Evolutionary conservation across 2,113 vertebrate species (phyloP).

Genomic region (Semnornis frantzii): DNA sequence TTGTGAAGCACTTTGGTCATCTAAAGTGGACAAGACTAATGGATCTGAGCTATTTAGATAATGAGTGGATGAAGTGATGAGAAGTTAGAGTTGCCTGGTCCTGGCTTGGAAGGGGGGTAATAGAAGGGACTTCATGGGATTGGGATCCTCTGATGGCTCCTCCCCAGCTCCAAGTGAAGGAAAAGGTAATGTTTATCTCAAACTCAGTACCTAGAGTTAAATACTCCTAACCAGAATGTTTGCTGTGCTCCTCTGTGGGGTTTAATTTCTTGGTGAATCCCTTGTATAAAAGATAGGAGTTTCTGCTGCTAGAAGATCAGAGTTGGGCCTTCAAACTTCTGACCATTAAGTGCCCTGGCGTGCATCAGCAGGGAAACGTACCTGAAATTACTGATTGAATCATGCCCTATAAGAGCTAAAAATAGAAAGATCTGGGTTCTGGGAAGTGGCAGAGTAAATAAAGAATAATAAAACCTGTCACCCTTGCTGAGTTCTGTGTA

Average conservation of each 20-base stretch:
- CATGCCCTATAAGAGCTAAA: neutral
- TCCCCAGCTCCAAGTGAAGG: too few relatives aligned
- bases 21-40: neutral
- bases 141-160: neutral
- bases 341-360: neutral
- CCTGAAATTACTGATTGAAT: conserved; percentile 10
- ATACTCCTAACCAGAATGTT: neutral
- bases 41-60: neutral
- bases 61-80: neutral
- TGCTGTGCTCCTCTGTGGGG: neutral
- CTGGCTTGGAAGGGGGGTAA: neutral
- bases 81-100: neutral
- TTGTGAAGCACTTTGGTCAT: too few relatives aligned
- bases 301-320: neutral
- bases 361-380: neutral
- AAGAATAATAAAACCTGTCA: conserved; percentile 21
- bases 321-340: neutral
- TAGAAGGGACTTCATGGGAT: neutral
- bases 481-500: neutral
- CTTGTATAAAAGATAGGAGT: neutral
- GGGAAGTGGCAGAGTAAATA: conserved; percentile 53
- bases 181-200: neutral
- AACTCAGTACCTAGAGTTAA: neutral
- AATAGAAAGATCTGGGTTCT: conserved; percentile 18
- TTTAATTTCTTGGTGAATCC: neutral